These are phyloP conservation scores for Cheilosia pagana DNA, from an alignment of 2,888 invertebrate species.

Conservation along the genomic window DNA sequence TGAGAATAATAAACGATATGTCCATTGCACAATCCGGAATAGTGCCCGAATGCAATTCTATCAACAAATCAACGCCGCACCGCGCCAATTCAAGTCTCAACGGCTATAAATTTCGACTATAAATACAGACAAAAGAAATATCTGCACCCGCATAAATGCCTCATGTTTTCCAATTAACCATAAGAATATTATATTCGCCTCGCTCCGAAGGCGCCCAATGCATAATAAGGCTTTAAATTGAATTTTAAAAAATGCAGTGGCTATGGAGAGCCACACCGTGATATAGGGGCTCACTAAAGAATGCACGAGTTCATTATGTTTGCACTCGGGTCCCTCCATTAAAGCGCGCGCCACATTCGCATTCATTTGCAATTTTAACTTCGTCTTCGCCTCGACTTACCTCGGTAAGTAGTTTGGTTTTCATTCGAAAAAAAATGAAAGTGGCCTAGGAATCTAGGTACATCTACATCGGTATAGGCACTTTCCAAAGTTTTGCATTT, in stretches of 20 bases:
- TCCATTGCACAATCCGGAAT: conserved; percentile 21
- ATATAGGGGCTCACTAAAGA: conserved; percentile 1
- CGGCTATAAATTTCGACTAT: conserved; percentile 11
- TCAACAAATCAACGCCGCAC: conserved; percentile 13
- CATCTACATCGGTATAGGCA: background rate
- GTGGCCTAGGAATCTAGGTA: conserved; percentile 13
- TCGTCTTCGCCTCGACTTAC: conserved; percentile 34
- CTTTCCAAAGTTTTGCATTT: conserved; percentile 24
- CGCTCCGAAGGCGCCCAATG: conserved; percentile 17
- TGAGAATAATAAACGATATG: conserved; percentile 29
- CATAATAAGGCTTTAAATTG: conserved; percentile 44
- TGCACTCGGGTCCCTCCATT: conserved; percentile 15
- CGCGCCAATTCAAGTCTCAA: background rate
- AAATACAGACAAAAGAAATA: conserved; percentile 29
- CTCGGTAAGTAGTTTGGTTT: conserved; percentile 22
- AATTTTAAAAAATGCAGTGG: conserved; percentile 34
- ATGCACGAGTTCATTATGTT: conserved; percentile 41
- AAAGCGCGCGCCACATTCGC: conserved; percentile 50
- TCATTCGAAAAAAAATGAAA: conserved; percentile 24
- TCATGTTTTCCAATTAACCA: conserved; percentile 60
- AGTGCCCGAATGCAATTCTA: conserved; percentile 9
- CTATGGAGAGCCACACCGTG: conserved; percentile 4
- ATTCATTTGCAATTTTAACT: conserved; percentile 62
- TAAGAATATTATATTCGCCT: conserved; percentile 31
- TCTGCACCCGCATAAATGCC: conserved; percentile 65